Conservation (phyloP, 2,797 vertebrate genomes). For the Smutsia gigantea region DNA sequence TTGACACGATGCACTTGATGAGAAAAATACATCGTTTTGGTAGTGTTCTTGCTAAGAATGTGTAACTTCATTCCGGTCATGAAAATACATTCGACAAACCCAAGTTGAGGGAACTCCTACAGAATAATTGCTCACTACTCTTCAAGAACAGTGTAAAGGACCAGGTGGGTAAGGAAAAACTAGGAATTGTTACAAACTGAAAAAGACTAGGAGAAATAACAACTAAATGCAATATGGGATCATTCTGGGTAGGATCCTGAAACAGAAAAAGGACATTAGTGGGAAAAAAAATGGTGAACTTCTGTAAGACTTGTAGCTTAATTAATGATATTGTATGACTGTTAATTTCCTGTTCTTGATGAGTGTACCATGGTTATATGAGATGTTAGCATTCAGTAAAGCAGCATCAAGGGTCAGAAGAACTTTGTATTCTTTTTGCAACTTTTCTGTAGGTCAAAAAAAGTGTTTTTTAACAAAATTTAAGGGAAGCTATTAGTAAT, state of each 20-base stretch:
- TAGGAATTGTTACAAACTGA: background rate
- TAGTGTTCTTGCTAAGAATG: background rate
- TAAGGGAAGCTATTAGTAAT: background rate
- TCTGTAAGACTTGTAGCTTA: conserved; percentile 29
- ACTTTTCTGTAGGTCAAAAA: conserved; percentile 11
- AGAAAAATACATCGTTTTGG: background rate
- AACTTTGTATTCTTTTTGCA: conserved; percentile 37
- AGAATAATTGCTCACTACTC: background rate
- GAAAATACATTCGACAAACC: background rate
- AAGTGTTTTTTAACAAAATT: background rate
- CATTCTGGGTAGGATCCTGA: background rate
- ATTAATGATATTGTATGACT: conserved; percentile 52
- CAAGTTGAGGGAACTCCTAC: background rate
- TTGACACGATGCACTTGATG: rapidly evolving
- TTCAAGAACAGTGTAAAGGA: background rate
- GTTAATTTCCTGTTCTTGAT: conserved; percentile 29
- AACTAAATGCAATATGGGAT: background rate
- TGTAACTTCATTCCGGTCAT: background rate
- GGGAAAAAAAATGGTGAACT: background rate
- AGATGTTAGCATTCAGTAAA: background rate
- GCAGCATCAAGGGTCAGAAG: background rate
- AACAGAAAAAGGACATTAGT: background rate
- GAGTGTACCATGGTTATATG: background rate
- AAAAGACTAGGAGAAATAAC: background rate
- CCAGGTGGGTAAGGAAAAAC: conserved; percentile 9